Evolutionary conservation across 2,113 vertebrate genomes (phyloP).

Genomic region (Oryzias curvinotus): DNA sequence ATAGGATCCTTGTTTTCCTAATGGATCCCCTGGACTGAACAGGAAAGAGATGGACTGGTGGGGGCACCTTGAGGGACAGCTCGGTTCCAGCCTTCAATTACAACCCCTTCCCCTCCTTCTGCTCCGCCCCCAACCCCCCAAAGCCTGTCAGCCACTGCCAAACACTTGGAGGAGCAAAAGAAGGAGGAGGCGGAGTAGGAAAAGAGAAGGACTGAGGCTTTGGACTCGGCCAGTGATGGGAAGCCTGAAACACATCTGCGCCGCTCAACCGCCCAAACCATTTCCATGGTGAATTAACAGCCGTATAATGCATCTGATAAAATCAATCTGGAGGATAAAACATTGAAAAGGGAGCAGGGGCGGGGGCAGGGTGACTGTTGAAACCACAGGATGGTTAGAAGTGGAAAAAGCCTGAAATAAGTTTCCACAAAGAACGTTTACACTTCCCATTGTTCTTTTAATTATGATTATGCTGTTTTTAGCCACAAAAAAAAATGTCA

Average conservation of each 20-base stretch:
- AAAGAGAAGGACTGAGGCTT: slow-evolving; percentile 65
- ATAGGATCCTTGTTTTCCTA: slow-evolving; percentile 83
- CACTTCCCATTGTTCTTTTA: too few species aligned
- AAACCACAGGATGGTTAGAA: slow-evolving; percentile 55
- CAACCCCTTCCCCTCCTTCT: slow-evolving; percentile 67
- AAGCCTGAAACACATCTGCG: slow-evolving; percentile 96
- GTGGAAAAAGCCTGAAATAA: slow-evolving; percentile 40
- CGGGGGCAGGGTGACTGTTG: slow-evolving; percentile 32
- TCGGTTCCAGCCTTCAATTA: slow-evolving; percentile 84
- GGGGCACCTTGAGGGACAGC: slow-evolving; percentile 90
- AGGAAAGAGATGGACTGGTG: slow-evolving; percentile 84
- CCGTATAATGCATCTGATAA: slow-evolving; percentile 99
- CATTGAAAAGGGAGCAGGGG: slow-evolving; percentile 56
- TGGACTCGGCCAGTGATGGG: slow-evolving; percentile 64
- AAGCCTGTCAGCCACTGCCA: slow-evolving; percentile 84
- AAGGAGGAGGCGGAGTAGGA: slow-evolving; percentile 71
- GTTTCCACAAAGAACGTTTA: slow-evolving; percentile 63
- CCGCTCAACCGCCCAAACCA: slow-evolving; percentile 90
- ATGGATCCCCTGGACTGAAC: slow-evolving; percentile 78
- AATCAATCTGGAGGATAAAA: slow-evolving; percentile 90
- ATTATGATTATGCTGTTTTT: too few species aligned
- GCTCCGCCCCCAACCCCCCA: slow-evolving; percentile 65
- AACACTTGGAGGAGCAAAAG: slow-evolving; percentile 81
- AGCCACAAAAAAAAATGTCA: too few species aligned
- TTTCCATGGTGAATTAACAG: slow-evolving; percentile 99